Base-by-base conservation (phyloP, 2,797 vertebrate species). In the Galagoides demidoff region DNA sequence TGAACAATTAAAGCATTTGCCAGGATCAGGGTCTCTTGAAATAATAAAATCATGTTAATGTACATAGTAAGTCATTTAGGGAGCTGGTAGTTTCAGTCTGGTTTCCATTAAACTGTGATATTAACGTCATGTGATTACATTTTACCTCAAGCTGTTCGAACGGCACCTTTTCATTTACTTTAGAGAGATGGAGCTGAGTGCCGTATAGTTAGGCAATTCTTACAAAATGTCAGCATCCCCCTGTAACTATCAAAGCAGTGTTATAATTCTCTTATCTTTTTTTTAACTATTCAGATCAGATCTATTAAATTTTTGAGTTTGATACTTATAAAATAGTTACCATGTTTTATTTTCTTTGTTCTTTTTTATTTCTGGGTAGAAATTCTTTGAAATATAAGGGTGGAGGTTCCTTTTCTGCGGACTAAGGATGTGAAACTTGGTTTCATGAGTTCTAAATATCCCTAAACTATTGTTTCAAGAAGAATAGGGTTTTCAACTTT, bases 261-360 rank as follows among this genome's bases (percentile, higher is more conserved):
- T 90, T 88, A 43, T 37, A 85, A 39, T 73, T 85, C 20, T 94
- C 12, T 49, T 59, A 66, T n/a, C 31, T 19, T 45, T 17, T 68
- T 52, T 59, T 68, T 71, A 77, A 39, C 23, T 82, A 37, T 6
- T 64, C 73, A 34, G 2, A 2, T 78, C 25, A 88, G 31, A 74
- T 34, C 16, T 39, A 27, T 66, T 77, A 61, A 31, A 64, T 71
- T 95, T 93, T 85, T 87, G 22, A 84, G 17, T 90, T 84, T 94
- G 61, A 74, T 83, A 23, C 39, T 93, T 83, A 34, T 59, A 57
- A 39, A 95, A 88, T 94, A 55, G 43, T 94, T 90, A 57, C 9
- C 14, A 77, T 90, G 43, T 39, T 86, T 94, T 55, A 23, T 66
- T 96, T 84, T 73, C 49, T 90, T 59, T 7, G 1, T 17, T 71